phyloP scores from a whole-genome alignment of 2,888 invertebrate species.

The Ormyrus rosae region DNA sequence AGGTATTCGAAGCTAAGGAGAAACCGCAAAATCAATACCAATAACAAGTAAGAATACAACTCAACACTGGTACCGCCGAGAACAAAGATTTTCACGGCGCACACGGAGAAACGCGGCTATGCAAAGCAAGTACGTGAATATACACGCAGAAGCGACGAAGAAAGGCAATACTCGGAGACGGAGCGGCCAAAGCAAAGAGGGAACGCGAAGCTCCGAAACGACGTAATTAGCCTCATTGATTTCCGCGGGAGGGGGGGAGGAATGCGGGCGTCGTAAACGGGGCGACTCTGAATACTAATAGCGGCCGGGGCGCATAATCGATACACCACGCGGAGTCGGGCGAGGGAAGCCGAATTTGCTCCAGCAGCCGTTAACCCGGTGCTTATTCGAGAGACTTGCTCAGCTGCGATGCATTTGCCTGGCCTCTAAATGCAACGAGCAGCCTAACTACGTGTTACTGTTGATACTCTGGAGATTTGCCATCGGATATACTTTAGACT shows the following conservation, averaged over 20 bases:
- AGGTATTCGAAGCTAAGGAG: too few species aligned
- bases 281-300: slow-evolving; percentile 34
- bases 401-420: background rate
- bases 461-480: background rate
- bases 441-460: background rate
- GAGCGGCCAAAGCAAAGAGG: too few species aligned
- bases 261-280: slow-evolving; percentile 7
- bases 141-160: too few species aligned
- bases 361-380: background rate
- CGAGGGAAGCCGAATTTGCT: background rate
- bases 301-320: slow-evolving; percentile 22
- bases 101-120: too few species aligned
- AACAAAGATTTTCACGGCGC: too few species aligned
- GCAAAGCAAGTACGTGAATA: too few species aligned
- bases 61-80: too few species aligned
- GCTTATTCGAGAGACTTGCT: background rate
- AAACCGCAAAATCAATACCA: too few species aligned
- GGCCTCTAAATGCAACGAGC: background rate
- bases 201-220: background rate
- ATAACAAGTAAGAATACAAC: too few species aligned
- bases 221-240: slow-evolving; percentile 39
- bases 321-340: slow-evolving; percentile 1
- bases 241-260: background rate
- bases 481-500: background rate
- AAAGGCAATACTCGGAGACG: too few species aligned